phyloP scores from a whole-genome alignment of 2,888 invertebrate species.

The Orchesellides sinensis region DNA sequence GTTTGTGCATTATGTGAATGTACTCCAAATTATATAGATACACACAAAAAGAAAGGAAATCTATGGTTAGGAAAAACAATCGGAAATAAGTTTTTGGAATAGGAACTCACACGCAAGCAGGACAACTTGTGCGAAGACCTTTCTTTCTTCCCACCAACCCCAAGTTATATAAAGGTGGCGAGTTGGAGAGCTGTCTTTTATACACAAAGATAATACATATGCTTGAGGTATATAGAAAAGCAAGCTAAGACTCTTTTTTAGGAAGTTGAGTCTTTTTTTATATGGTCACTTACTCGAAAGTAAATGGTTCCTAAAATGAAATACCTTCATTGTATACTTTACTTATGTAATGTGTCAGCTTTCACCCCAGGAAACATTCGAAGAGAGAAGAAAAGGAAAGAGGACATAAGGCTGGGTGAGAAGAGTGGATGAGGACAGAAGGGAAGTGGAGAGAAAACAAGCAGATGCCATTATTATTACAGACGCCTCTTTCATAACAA shows the following conservation, averaged over 20 bases:
- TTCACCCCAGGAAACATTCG: conserved; percentile 65
- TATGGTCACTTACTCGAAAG: conserved; percentile 3
- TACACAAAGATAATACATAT: conserved; percentile 37
- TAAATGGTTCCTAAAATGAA: conserved; percentile 31
- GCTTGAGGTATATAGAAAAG: conserved; percentile 32
- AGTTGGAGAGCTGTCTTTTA: conserved; percentile 12
- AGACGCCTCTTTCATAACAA: conserved; percentile 39
- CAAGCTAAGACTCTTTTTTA: conserved; percentile 40
- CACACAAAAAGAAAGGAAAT: neutral
- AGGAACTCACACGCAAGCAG: neutral
- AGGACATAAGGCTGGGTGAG: neutral
- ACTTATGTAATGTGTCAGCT: conserved; percentile 60
- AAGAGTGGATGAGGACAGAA: conserved; percentile 23
- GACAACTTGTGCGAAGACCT: neutral
- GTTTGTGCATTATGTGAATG: too few relatives aligned
- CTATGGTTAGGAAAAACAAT: conserved; percentile 38
- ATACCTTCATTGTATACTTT: conserved; percentile 44
- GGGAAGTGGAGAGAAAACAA: conserved; percentile 29
- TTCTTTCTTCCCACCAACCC: too few relatives aligned
- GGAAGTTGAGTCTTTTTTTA: neutral
- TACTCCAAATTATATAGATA: neutral
- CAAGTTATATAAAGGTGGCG: neutral
- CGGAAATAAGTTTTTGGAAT: conserved; percentile 16
- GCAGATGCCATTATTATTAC: conserved; percentile 62
- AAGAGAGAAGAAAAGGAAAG: conserved; percentile 37